These are phyloP conservation scores for Metaphire vulgaris DNA, from an alignment of 1,140 invertebrate species.

Conservation along the genomic window DNA sequence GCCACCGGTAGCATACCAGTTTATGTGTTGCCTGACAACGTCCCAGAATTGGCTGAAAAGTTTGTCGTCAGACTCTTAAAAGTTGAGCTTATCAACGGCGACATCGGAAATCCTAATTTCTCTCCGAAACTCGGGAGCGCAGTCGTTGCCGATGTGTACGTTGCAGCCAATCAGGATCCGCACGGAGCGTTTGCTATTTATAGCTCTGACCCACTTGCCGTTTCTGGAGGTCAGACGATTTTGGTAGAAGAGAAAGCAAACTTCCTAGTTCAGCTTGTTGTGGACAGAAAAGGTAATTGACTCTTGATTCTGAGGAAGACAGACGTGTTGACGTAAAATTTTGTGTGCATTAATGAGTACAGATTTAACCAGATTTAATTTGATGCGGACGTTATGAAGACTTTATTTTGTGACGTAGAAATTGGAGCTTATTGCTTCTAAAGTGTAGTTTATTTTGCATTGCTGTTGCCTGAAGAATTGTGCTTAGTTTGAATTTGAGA, in stretches of 20 bases:
- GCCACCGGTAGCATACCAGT: neutral
- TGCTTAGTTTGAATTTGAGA: no score
- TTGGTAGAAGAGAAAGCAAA: constrained; percentile 41
- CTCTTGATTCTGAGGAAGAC: no score
- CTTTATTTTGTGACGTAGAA: no score
- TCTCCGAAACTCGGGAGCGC: constrained; percentile 37
- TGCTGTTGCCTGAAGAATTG: no score
- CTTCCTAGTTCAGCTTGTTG: constrained; percentile 43
- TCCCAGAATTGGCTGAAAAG: constrained; percentile 46
- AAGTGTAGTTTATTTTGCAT: no score
- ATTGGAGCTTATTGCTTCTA: no score
- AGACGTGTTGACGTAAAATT: no score
- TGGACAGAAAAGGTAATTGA: constrained; percentile 43
- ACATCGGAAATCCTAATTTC: constrained; percentile 32
- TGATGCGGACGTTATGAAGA: no score
- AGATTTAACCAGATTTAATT: no score
- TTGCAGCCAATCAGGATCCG: constrained; percentile 44
- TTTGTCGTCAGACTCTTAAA: constrained; percentile 37
- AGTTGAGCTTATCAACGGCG: constrained; percentile 37
- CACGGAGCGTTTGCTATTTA: constrained; percentile 43
- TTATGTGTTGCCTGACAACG: neutral
- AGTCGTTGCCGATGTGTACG: constrained; percentile 35
- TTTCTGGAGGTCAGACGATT: constrained; percentile 33
- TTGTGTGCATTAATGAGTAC: no score
- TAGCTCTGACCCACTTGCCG: constrained; percentile 36